These are phyloP conservation scores for Nasonovia ribisnigri DNA, from an alignment of 2,888 invertebrate species.

Conservation along the genomic window DNA sequence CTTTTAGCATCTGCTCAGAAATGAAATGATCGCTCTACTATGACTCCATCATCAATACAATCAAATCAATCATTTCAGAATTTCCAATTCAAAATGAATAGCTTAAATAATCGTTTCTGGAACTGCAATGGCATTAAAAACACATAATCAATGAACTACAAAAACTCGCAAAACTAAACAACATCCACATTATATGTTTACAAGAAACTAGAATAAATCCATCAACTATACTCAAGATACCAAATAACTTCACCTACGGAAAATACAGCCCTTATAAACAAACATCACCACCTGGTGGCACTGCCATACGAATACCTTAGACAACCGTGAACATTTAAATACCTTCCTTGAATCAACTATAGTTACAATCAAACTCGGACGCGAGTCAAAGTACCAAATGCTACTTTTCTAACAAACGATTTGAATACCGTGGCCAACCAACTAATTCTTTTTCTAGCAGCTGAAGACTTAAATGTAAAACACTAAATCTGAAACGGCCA, in stretches of 20 bases:
- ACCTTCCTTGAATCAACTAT: not conserved
- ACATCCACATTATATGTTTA: not conserved
- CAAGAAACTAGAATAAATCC: not conserved
- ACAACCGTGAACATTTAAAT: not conserved
- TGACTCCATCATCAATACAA: no score
- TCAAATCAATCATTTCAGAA: no score
- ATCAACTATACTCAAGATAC: not conserved
- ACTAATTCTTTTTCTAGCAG: not conserved
- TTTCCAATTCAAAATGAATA: no score
- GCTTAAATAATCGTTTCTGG: not conserved
- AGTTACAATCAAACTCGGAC: not conserved
- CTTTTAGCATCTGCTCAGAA: no score
- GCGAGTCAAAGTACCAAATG: constrained; percentile 10
- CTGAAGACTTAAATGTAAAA: no score
- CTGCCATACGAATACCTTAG: not conserved
- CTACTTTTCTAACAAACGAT: not conserved
- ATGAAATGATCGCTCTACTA: no score
- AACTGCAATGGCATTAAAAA: not conserved
- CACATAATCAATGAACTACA: not conserved
- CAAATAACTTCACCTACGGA: not conserved
- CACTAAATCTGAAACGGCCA: no score
- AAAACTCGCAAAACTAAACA: not conserved
- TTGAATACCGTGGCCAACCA: not conserved
- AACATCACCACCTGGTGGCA: not conserved
- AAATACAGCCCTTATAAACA: not conserved